A percentile compares a stretch with the other conserved stretches of the same genome.
phyloP scores from a whole-genome alignment of 1,140 invertebrate genomes.

The Polyergus mexicanus region DNA sequence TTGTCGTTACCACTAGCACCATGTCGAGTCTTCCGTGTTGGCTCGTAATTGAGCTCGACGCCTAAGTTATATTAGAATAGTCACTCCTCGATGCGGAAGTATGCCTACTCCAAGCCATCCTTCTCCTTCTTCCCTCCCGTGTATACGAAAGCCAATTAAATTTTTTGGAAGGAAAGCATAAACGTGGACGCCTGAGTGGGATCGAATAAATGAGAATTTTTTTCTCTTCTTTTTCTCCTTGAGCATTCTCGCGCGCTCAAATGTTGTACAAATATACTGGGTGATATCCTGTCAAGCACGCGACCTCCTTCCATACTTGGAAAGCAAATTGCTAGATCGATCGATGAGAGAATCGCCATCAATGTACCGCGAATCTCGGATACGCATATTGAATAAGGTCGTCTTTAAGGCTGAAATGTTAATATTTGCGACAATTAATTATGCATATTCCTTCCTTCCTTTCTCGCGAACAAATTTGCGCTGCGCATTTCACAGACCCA shows the following conservation, averaged over 20 bases:
- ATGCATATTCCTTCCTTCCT: neutral
- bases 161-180: neutral
- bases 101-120: neutral
- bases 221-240: neutral
- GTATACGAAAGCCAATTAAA: neutral
- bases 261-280: conserved; percentile 1
- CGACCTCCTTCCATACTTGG: conserved; percentile 54
- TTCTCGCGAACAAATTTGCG: no score
- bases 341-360: conserved; percentile 3
- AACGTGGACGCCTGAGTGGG: no score
- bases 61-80: conserved; percentile 39
- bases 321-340: conserved; percentile 38
- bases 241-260: neutral
- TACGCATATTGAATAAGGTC: neutral
- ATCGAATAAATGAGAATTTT: neutral
- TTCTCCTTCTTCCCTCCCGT: no score
- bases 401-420: neutral
- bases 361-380: conserved; percentile 12
- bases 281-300: conserved; percentile 6
- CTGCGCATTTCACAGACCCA: no score
- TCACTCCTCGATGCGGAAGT: conserved; percentile 39
- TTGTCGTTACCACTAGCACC: neutral
- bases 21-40: conserved; percentile 54
- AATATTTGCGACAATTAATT: conserved; percentile 33
- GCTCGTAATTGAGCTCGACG: conserved; percentile 47